Percentiles rank a stretch among this genome's conserved stretches.
Conservation (phyloP, 2,888 invertebrate species). For the Blera fallax region DNA sequence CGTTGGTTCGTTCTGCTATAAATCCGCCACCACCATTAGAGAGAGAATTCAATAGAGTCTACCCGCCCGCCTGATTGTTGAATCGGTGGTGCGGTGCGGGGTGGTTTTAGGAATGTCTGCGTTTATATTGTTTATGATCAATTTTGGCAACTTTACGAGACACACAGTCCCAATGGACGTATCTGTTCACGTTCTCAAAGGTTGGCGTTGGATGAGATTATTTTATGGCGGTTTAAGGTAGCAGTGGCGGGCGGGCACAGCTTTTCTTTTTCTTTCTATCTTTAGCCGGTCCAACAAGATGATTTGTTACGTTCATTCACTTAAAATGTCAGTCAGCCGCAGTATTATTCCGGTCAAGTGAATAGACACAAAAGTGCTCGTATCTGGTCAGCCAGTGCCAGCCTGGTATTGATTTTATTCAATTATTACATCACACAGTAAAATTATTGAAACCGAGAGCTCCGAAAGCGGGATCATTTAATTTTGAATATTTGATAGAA, state of each 20-base stretch:
- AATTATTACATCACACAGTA: constrained; percentile 21
- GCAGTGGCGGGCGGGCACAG: not conserved
- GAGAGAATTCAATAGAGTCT: not conserved
- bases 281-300: constrained; percentile 22
- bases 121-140: constrained; percentile 50
- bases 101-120: constrained; percentile 25
- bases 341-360: constrained; percentile 34
- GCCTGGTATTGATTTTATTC: not conserved
- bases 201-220: not conserved
- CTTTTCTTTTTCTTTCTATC: constrained; percentile 4
- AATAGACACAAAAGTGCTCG: not conserved
- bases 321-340: constrained; percentile 51
- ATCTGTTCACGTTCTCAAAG: not conserved
- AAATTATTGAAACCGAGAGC: not conserved
- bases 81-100: not conserved
- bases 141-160: constrained; percentile 55
- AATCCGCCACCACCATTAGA: constrained; percentile 5
- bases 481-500: constrained; percentile 2
- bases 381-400: not conserved
- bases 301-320: constrained; percentile 56
- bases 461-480: not conserved
- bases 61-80: not conserved
- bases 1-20: constrained; percentile 38
- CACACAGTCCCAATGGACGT: constrained; percentile 2
- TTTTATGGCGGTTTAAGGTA: not conserved